Conservation (phyloP, 2,113 vertebrate genomes). For the Epinephelus lanceolatus region DNA sequence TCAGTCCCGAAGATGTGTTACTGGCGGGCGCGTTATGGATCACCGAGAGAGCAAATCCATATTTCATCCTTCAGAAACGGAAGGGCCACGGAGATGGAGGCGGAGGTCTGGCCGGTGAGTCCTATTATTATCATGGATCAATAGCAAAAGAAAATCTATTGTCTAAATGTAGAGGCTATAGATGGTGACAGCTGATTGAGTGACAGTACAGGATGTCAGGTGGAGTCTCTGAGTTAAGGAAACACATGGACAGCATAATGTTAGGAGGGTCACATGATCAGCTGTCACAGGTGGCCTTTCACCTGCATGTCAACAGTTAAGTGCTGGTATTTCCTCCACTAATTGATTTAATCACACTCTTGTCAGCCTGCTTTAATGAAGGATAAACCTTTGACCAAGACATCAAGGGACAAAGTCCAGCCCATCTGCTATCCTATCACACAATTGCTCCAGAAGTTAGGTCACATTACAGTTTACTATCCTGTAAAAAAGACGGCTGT, state of each 20-base stretch:
- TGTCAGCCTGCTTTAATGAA: neutral
- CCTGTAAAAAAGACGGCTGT: neutral
- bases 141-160: neutral
- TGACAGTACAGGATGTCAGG: neutral
- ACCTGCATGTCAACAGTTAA: constrained; percentile 7
- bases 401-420: neutral
- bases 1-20: constrained; percentile 97
- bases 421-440: neutral
- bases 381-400: neutral
- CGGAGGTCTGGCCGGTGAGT: constrained; percentile 90
- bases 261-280: constrained; percentile 46
- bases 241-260: constrained; percentile 1
- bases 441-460: neutral
- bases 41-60: constrained; percentile 96
- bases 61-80: constrained; percentile 96
- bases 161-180: neutral
- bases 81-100: constrained; percentile 94
- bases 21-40: constrained; percentile 96
- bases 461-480: neutral
- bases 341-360: constrained; percentile 6
- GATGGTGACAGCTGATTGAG: neutral
- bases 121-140: neutral
- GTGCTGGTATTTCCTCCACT: neutral
- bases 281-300: constrained; percentile 47
- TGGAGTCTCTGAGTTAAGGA: constrained; percentile 7